phyloP scores from a whole-genome alignment of 2,797 vertebrate species.

The Takifugu ocellatus region DNA sequence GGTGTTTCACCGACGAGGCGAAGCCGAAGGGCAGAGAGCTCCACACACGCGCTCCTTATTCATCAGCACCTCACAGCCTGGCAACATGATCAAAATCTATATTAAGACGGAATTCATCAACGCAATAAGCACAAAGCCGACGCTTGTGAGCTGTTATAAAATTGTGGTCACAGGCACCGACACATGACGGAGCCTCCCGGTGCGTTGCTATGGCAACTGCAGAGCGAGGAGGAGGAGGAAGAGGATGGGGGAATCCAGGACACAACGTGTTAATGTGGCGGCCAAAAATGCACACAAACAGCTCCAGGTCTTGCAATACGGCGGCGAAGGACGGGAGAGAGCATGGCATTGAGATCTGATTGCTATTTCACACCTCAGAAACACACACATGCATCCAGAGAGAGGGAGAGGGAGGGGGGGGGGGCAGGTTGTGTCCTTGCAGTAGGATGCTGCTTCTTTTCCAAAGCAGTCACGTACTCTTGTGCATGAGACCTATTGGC shows the following conservation, averaged over 20 bases:
- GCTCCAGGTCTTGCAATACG: conserved; percentile 17
- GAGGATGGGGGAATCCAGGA: conserved; percentile 14
- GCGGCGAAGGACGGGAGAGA: conserved; percentile 32
- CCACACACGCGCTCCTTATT: conserved; percentile 10
- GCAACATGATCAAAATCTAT: conserved; percentile 38
- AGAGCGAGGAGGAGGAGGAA: conserved; percentile 14
- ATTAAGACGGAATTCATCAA: conserved; percentile 22
- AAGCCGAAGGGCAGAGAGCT: neutral
- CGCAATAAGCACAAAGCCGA: conserved; percentile 48
- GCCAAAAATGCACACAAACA: conserved; percentile 10
- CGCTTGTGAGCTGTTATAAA: conserved; percentile 47
- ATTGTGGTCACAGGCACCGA: conserved; percentile 57
- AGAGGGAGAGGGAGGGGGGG: neutral
- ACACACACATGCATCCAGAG: conserved; percentile 2
- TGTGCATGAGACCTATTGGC: conserved; percentile 56
- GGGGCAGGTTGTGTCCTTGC: conserved; percentile 52
- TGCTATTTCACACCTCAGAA: conserved; percentile 30
- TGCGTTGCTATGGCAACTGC: conserved; percentile 77
- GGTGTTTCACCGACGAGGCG: neutral
- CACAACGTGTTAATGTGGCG: conserved; percentile 43
- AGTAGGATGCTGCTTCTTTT: conserved; percentile 47
- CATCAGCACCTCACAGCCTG: conserved; percentile 4
- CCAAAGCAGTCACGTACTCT: conserved; percentile 62
- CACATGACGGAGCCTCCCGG: conserved; percentile 65
- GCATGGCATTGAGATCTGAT: conserved; percentile 49